phyloP scores from a whole-genome alignment of 2,797 vertebrate species.

The Enteromius thamalakanensis region DNA sequence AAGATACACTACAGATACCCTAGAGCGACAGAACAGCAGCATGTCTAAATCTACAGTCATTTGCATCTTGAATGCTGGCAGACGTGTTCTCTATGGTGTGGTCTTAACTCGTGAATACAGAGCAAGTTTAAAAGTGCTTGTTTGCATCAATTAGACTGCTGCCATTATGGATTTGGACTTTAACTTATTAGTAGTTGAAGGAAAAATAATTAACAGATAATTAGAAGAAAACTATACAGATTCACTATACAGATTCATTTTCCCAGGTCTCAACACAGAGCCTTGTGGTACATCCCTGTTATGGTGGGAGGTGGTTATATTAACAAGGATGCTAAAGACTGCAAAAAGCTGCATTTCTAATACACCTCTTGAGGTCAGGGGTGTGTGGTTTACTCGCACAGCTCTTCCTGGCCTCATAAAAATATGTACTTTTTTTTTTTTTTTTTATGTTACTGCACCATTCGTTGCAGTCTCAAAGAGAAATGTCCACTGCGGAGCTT shows the following conservation, averaged over 20 bases:
- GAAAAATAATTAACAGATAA: conserved; percentile 21
- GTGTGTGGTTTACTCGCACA: neutral
- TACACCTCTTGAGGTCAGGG: neutral
- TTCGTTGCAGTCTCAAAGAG: too few relatives aligned
- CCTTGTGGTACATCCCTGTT: neutral
- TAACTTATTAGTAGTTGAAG: conserved; percentile 43
- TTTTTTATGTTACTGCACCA: too few relatives aligned
- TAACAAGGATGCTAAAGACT: neutral
- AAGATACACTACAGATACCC: conserved; percentile 51
- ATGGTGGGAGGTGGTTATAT: neutral
- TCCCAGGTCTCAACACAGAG: neutral
- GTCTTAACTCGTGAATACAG: conserved; percentile 59
- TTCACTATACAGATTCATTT: conserved; percentile 3
- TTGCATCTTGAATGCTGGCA: conserved; percentile 58
- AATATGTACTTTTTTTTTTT: too few relatives aligned
- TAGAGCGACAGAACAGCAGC: conserved; percentile 38
- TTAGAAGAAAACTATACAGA: neutral
- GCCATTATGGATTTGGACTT: conserved; percentile 50
- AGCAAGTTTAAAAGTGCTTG: conserved; percentile 41
- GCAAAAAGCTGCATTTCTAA: neutral
- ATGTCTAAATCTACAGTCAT: conserved; percentile 56
- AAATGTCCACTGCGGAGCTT: too few relatives aligned
- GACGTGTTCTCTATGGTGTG: conserved; percentile 38
- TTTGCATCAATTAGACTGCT: conserved; percentile 57
- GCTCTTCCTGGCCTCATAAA: neutral